phyloP scores from a whole-genome alignment of 2,888 invertebrate genomes.

The Athalia rosae region DNA sequence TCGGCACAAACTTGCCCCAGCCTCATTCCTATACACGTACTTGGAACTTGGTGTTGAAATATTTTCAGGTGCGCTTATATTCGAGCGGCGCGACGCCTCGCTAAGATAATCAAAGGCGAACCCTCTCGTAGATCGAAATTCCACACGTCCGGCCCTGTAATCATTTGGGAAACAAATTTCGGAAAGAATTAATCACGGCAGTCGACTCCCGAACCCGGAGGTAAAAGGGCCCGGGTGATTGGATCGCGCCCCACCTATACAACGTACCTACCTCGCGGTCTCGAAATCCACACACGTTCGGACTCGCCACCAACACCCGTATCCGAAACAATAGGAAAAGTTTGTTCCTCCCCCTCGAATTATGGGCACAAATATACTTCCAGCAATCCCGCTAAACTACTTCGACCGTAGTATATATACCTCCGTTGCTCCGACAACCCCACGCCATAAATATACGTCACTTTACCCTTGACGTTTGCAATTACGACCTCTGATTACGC shows the following conservation, averaged over 20 bases:
- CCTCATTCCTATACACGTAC: slow-evolving; percentile 12
- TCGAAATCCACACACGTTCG: too few species aligned
- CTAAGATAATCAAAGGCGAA: not conserved
- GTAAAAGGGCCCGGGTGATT: slow-evolving; percentile 2
- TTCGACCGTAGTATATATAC: slow-evolving; percentile 30
- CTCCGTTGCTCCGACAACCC: slow-evolving; percentile 9
- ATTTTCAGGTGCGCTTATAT: slow-evolving; percentile 1
- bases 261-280: too few species aligned
- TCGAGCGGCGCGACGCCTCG: not conserved
- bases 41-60: slow-evolving; percentile 36
- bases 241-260: not conserved
- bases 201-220: too few species aligned
- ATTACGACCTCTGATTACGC: slow-evolving; percentile 35
- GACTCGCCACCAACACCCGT: not conserved
- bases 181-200: not conserved
- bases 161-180: not conserved
- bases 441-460: slow-evolving; percentile 34
- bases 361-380: slow-evolving; percentile 28
- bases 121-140: slow-evolving; percentile 2
- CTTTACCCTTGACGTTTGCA: slow-evolving; percentile 31
- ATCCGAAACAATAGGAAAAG: slow-evolving; percentile 18
- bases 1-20: slow-evolving; percentile 11
- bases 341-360: slow-evolving; percentile 28
- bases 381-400: slow-evolving; percentile 26
- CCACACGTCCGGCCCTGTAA: not conserved